These are phyloP conservation scores for Brotula barbata DNA, from an alignment of 2,797 vertebrate species.

Conservation along the genomic window DNA sequence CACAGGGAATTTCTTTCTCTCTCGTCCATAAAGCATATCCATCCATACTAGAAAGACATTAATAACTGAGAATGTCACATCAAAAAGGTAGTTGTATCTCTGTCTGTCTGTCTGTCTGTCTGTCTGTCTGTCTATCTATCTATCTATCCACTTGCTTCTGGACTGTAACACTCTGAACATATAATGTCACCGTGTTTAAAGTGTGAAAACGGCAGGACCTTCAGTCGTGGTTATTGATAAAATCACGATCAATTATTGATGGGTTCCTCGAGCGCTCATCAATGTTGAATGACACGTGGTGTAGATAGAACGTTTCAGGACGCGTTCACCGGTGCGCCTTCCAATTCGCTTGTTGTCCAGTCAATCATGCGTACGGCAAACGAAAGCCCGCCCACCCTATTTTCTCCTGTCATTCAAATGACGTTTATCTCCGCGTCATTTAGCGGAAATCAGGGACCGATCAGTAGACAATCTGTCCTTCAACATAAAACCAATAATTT, in stretches of 20 bases:
- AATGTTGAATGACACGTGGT: constrained; percentile 69
- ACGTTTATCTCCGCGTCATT: constrained; percentile 31
- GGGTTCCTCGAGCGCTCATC: constrained; percentile 58
- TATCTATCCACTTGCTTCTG: too few relatives aligned
- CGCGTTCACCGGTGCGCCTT: neutral
- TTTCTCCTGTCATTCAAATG: constrained; percentile 56
- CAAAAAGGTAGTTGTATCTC: too few relatives aligned
- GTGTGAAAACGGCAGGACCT: constrained; percentile 28
- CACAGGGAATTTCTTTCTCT: too few relatives aligned
- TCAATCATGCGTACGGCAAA: constrained; percentile 29
- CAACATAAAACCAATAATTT: constrained; percentile 33
- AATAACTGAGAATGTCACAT: too few relatives aligned
- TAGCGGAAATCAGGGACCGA: neutral
- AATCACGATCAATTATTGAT: constrained; percentile 75
- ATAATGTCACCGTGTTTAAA: too few relatives aligned
- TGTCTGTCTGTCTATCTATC: too few relatives aligned
- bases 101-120: too few relatives aligned
- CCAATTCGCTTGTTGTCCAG: constrained; percentile 42
- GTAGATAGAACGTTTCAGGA: constrained; percentile 50
- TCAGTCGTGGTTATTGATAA: constrained; percentile 54
- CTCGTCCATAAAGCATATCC: too few relatives aligned
- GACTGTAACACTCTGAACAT: too few relatives aligned
- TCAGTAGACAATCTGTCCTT: neutral
- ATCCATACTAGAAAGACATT: too few relatives aligned
- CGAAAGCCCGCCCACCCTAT: constrained; percentile 46